Conservation (phyloP, 1,140 invertebrate genomes). For the Pseudomyrmex gracilis region DNA sequence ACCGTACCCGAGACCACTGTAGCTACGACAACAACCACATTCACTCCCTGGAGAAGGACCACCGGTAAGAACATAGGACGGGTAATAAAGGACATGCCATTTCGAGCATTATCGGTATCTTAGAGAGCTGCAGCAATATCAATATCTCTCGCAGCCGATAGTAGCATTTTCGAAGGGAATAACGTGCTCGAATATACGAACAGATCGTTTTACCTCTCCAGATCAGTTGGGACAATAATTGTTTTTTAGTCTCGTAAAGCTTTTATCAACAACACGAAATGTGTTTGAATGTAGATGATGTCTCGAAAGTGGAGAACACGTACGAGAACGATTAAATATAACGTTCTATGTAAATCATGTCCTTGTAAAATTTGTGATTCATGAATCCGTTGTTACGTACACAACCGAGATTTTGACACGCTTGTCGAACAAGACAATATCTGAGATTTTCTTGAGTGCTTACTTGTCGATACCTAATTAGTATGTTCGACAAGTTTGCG, state of each 20-base stretch:
- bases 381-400: neutral
- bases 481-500: neutral
- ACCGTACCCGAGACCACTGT: conserved; percentile 79
- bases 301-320: too few relatives aligned
- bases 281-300: too few relatives aligned
- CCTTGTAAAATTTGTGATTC: neutral
- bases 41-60: conserved; percentile 81
- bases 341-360: too few relatives aligned
- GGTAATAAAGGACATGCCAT: neutral
- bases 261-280: too few relatives aligned
- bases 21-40: conserved; percentile 78
- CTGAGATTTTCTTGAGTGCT: neutral
- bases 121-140: neutral
- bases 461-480: conserved; percentile 22
- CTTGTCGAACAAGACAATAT: neutral
- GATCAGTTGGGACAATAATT: too few relatives aligned
- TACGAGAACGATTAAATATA: too few relatives aligned
- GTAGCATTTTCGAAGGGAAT: neutral
- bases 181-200: neutral
- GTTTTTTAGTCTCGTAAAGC: too few relatives aligned
- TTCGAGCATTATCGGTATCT: neutral
- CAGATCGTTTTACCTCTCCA: too few relatives aligned
- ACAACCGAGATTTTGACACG: neutral
- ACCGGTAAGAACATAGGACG: conserved; percentile 75
- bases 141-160: neutral